Evolutionary conservation across 2,113 vertebrate genomes (phyloP).

Genomic region (Amphiprion percula): DNA sequence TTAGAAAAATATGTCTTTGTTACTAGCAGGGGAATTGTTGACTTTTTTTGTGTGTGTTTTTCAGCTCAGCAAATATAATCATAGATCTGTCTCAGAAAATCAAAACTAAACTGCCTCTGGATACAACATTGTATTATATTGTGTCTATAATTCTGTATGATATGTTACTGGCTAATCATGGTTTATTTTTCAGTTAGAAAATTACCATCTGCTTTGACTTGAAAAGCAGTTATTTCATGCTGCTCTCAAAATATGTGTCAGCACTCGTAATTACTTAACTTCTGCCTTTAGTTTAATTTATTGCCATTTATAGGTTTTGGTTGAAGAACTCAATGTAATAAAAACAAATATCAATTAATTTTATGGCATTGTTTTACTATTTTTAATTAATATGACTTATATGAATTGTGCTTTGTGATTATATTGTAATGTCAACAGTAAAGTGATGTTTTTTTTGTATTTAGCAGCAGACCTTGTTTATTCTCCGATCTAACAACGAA

Average conservation of each 20-base stretch:
- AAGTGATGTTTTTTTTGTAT: too few species aligned
- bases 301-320: not conserved
- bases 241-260: too few species aligned
- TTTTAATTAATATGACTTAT: too few species aligned
- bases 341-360: too few species aligned
- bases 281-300: not conserved
- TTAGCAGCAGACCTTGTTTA: not conserved
- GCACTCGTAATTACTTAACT: not conserved
- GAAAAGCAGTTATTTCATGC: too few species aligned
- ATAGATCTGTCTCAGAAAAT: not conserved
- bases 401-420: too few species aligned
- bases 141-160: not conserved
- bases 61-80: not conserved
- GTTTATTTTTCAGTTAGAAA: not conserved
- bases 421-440: too few species aligned
- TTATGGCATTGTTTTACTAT: too few species aligned
- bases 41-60: too few species aligned
- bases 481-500: not conserved
- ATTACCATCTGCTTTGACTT: too few species aligned
- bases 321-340: too few species aligned
- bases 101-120: not conserved
- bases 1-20: not conserved
- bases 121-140: not conserved
- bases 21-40: not conserved
- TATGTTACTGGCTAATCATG: not conserved